Base-by-base conservation (phyloP, 2,797 vertebrate species). In the Telmatherina bonti region DNA sequence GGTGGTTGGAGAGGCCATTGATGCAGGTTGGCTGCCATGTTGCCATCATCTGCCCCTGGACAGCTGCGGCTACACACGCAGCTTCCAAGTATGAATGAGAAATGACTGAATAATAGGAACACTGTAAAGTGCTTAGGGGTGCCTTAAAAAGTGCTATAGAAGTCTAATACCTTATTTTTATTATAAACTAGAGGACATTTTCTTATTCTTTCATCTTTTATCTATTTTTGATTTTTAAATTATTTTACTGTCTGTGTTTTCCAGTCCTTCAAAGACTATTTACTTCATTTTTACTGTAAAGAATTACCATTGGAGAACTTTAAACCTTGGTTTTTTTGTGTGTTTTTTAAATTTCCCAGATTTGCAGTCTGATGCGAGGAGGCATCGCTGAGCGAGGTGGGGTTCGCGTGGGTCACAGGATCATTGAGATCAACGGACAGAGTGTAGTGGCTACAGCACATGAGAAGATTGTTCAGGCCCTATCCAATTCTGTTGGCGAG, bases 401-500 rank as follows among this genome's bases (percentile, higher is more conserved):
- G 0, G 98, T 99, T 3, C 93, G 98, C 0, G 98, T 99, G 2
- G 98, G 98, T 62, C 98, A 99, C 85, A 95, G 98, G 24, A 99
- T 99, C 72, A 99, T 99, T 15, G 98, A 99, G 93, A 99, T 99
- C 93, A 99, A 99, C 0, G 95, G 97, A 36, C 98, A 99, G 91
- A 99, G 98, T 0, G 98, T 99, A 18, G 98, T 99, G 80, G 98
- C 98, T 30, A 99, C 98, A 0, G 98, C 98, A 36, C 98, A 99
- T 0, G 98, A 99, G 93, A 99, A 99, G 95, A 99, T 99, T 4
- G 98, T 99, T 45, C 98, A 99, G 83, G 98, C 98, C 2, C 81
- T 99, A 81, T 99, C 98, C 1, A 99, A 99, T 88, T 99, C 98
- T 0, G 97, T 99, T n/a, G 98, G 98, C 76, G 98, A 99, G 97